A percentile compares a stretch with the other conserved stretches of the same genome.
Evolutionary conservation across 2,888 invertebrate species (phyloP).

Genomic region (Thymelicus lineola): DNA sequence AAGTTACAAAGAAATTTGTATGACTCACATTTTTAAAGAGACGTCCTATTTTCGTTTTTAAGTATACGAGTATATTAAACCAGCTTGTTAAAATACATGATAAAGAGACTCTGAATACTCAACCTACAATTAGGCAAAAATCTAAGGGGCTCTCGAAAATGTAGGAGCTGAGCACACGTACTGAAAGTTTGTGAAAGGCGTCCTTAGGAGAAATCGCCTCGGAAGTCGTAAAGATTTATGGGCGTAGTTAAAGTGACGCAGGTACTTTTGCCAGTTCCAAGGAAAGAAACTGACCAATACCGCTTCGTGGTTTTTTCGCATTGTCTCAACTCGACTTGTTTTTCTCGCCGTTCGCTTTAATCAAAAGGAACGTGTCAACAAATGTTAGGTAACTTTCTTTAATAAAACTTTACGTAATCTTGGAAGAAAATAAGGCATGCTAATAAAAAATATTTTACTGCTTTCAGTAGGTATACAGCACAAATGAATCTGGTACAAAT

Average conservation of each 20-base stretch:
- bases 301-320: constrained; percentile 38
- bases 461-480: neutral
- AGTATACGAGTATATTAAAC: too few relatives aligned
- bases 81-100: too few relatives aligned
- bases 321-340: constrained; percentile 27
- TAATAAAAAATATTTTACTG: constrained; percentile 33
- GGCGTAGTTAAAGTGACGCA: constrained; percentile 73
- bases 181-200: constrained; percentile 68
- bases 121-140: constrained; percentile 23
- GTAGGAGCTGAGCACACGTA: constrained; percentile 64
- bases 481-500: constrained; percentile 21
- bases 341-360: constrained; percentile 44
- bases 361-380: constrained; percentile 49
- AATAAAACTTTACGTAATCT: constrained; percentile 43
- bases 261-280: constrained; percentile 65
- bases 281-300: constrained; percentile 66
- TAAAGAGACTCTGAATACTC: neutral
- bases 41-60: too few relatives aligned
- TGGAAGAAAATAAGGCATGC: constrained; percentile 32
- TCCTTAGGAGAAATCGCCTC: constrained; percentile 72
- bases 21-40: too few relatives aligned
- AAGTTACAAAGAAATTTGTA: too few relatives aligned
- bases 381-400: constrained; percentile 43
- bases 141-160: constrained; percentile 57
- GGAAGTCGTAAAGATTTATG: constrained; percentile 77